Percentiles rank a stretch among this genome's conserved stretches.
phyloP scores from a whole-genome alignment of 2,113 vertebrate genomes.

The Rhizomys pruinosus region DNA sequence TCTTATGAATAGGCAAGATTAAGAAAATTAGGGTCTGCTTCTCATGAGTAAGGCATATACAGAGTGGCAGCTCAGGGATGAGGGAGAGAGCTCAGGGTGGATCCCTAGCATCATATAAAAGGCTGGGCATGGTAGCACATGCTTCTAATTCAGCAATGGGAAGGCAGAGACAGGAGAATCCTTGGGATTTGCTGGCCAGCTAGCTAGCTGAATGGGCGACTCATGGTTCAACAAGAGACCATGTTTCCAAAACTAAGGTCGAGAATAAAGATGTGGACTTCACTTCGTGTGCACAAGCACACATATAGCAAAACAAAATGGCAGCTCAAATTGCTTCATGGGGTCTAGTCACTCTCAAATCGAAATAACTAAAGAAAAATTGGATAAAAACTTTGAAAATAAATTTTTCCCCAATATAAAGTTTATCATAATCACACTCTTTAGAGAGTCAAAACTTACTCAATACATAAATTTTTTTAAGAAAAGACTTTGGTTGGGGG shows the following conservation, averaged over 20 bases:
- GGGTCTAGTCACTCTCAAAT: conserved; percentile 5
- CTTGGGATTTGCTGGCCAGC: not conserved
- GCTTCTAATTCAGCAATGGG: not conserved
- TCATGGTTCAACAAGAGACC: not conserved
- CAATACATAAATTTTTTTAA: not conserved
- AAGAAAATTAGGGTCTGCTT: not conserved
- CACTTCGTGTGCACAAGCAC: not conserved
- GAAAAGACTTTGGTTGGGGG: too few species aligned
- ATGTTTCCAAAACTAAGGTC: not conserved
- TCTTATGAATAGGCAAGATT: not conserved
- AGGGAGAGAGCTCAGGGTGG: not conserved
- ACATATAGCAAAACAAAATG: not conserved
- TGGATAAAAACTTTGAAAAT: not conserved
- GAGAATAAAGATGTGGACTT: not conserved
- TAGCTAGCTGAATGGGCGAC: not conserved
- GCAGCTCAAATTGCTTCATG: not conserved
- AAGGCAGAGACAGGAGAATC: not conserved
- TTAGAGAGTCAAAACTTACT: conserved; percentile 32
- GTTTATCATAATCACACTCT: not conserved
- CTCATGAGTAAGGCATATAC: not conserved
- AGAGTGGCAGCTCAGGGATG: not conserved
- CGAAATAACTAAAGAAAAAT: conserved; percentile 32
- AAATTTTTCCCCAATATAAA: not conserved
- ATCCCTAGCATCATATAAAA: not conserved
- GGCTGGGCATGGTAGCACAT: not conserved